phyloP scores from a whole-genome alignment of 2,113 vertebrate genomes.

The human (Homo sapiens) region GRCh38 chr4:35879001-35879500 shows the following conservation, averaged over 20 bases:
- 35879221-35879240: not conserved
- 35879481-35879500: not conserved
- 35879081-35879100: not conserved
- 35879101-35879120: not conserved
- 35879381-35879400: not conserved
- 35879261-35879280: not conserved
- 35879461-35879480: not conserved
- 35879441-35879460: not conserved
- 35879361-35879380: not conserved
- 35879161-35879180: not conserved
- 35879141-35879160: not conserved
- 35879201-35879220: not conserved
- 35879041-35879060: conserved; percentile 20
- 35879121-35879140: not conserved
- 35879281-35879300: not conserved
- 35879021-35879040: not conserved
- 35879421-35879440: not conserved
- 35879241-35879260: not conserved
- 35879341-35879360: not conserved
- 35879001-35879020: not conserved
- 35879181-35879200: not conserved
- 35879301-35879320: not conserved
- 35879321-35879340: not conserved
- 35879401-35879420: not conserved
- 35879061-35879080: not conserved